Base-by-base conservation (phyloP, 2,797 vertebrate species). In the Ispidina lecontei region DNA sequence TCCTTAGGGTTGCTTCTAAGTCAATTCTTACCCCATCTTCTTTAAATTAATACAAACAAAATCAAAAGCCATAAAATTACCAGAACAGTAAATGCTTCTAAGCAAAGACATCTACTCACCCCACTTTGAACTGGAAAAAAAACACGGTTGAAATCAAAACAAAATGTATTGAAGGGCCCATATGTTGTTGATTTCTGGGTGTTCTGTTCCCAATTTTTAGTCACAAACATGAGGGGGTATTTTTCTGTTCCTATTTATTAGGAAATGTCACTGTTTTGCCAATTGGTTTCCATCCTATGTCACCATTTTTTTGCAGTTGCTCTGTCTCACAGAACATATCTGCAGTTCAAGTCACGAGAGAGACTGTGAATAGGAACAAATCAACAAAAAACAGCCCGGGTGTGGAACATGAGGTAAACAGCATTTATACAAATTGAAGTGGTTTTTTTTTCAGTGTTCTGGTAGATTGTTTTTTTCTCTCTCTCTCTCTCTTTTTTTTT, bases 101-200 rank as follows among this genome's bases (percentile, higher is more conserved):
- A 76, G 64, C 12, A 64, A 64, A 91, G 37, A 3, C 18, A 64
- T 52, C 41, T 56, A 89, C 20, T 71, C 51, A 64, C 54, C 49
- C 46, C 33, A 41, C n/a, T 83, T 17, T n/a, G 58, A 91, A 82
- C n/a, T 29, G 41, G 46, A 47, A 90, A 81, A 92, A 46, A 46
- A 49, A 12, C 17, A 80, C 9, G 18, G 46, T 54, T 84, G 69
- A 93, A 93, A 82, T 71, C 9, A 62, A 89, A 87, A 20, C 35
- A 78, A 79, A 86, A 44, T 11, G 6, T 49, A 37, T 23, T 58
- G 65, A 68, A 46, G 33, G 44, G 52, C 15, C 68, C 84, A 82
- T 89, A 86, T 91, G 84, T 46, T 93, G 84, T 83, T 91, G 89
- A 89, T 85, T 87, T 83, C 91, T 80, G 37, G n/a, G n/a, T 84